Percentiles rank a stretch among this genome's conserved stretches.
These are phyloP conservation scores for Pedicia rivosa DNA, from an alignment of 2,888 invertebrate species.

Conservation along the genomic window DNA sequence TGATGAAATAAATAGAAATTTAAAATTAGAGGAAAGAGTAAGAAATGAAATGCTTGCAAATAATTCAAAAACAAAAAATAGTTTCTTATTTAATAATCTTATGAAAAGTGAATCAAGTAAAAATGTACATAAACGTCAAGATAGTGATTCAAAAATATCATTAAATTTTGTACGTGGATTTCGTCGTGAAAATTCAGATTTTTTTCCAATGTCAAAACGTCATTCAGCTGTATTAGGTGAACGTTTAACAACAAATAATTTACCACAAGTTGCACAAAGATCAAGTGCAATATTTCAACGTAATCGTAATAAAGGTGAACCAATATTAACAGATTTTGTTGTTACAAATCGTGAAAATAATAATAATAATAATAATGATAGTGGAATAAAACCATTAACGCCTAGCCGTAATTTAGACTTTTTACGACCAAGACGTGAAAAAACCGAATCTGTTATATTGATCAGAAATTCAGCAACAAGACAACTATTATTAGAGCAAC, in stretches of 20 bases:
- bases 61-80: constrained; percentile 11
- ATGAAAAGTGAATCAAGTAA: constrained; percentile 17
- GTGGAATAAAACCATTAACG: constrained; percentile 23
- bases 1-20: constrained; percentile 14
- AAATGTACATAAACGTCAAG: constrained; percentile 48
- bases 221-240: constrained; percentile 54
- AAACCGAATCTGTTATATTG: constrained; percentile 78
- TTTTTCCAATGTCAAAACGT: constrained; percentile 58
- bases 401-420: constrained; percentile 30
- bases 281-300: constrained; percentile 56
- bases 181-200: constrained; percentile 69
- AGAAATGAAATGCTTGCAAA: constrained; percentile 13
- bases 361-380: constrained; percentile 10
- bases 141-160: constrained; percentile 52
- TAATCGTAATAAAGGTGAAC: constrained; percentile 47
- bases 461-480: constrained; percentile 43
- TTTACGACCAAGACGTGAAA: constrained; percentile 61
- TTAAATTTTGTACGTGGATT: constrained; percentile 63
- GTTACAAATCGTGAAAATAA: constrained; percentile 11
- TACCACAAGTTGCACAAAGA: constrained; percentile 35
- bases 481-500: constrained; percentile 27
- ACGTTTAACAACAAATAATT: constrained; percentile 21
- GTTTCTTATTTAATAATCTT: constrained; percentile 9
- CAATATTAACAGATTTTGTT: constrained; percentile 52
- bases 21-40: constrained; percentile 13